Evolutionary conservation across 1,140 invertebrate species (phyloP).

Genomic region (Hyphantria cunea): DNA sequence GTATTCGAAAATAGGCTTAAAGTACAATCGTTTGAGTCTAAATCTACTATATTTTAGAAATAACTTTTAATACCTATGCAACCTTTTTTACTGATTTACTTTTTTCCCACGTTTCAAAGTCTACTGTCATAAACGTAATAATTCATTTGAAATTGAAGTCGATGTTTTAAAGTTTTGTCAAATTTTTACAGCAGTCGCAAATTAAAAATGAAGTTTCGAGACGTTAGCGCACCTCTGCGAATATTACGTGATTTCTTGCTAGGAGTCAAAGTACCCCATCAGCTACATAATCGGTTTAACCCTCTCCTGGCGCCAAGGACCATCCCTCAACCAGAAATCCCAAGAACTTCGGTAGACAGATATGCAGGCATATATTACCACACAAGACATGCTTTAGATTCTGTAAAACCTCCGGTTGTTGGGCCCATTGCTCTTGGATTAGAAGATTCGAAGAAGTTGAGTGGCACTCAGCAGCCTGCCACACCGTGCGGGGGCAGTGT

Average conservation of each 20-base stretch:
- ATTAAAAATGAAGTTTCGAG: conserved; percentile 42
- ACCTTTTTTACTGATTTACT: too few relatives aligned
- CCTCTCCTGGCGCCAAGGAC: conserved; percentile 53
- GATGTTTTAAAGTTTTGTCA: too few relatives aligned
- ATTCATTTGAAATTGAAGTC: too few relatives aligned
- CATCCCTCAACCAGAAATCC: conserved; percentile 56
- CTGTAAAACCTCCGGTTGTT: conserved; percentile 60
- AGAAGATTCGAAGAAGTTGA: background rate
- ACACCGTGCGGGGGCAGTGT: background rate
- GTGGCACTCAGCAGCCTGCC: too few relatives aligned
- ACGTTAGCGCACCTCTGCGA: conserved; percentile 50
- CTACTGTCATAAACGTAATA: too few relatives aligned
- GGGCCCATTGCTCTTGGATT: conserved; percentile 57
- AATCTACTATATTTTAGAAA: too few relatives aligned
- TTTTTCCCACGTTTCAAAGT: too few relatives aligned
- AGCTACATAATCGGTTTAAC: conserved; percentile 54
- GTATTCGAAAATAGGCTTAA: too few relatives aligned
- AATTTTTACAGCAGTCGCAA: background rate
- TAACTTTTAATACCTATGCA: too few relatives aligned
- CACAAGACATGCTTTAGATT: conserved; percentile 48
- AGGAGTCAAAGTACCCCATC: conserved; percentile 50
- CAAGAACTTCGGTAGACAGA: conserved; percentile 50
- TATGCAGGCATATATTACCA: conserved; percentile 59
- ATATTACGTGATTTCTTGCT: conserved; percentile 59
- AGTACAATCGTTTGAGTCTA: too few relatives aligned